Evolutionary conservation across 2,888 invertebrate species (phyloP), one percentile per base, ranked within the genome.

Genomic region (Lycia hirtaria): DNA sequence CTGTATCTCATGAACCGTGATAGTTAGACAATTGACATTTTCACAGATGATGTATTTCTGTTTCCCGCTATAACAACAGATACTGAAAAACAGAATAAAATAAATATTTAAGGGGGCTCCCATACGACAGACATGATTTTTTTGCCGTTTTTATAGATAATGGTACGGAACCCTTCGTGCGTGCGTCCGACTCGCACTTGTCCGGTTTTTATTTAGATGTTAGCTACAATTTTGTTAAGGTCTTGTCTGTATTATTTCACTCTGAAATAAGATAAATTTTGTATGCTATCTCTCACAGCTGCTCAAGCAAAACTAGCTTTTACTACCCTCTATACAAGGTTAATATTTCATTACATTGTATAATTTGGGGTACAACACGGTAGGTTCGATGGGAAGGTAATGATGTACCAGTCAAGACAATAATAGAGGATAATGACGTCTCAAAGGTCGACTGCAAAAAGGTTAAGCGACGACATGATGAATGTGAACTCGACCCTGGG

Each of bases 391-490:
- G 57, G 63, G 60, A 56, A 62, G 56, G 65, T 63, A 64, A 64
- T 65, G 67, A 63, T 60, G 61, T 57, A 61, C 24, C 54, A 60
- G 63, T 65, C 40, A 63, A 60, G 65, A 62, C 64, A 65, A 68
- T 67, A 67, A 67, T 68, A 56, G 64, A 50, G 61, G 68, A 66
- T 68, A 68, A 68, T 68, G 68, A 62, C 60, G 64, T 68, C 65
- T 56, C 66, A 22, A 45, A 56, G 60, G 67, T 50, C 63, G 54
- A 35, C 58, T 45, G 58, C 68, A 70, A 69, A 70, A 70, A 70
- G 70, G 68, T 69, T 67, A 52, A 63, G 62, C 64, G 69, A 69
- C 66, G 69, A 66, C 67, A 66, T 67, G 70, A 67, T 65, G 66
- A 64, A 70, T 66, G 69, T 49, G 20, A 45, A 44, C 24, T 40